Conservation (phyloP, 2,888 invertebrate genomes). For the Pantelozetes paolii region DNA sequence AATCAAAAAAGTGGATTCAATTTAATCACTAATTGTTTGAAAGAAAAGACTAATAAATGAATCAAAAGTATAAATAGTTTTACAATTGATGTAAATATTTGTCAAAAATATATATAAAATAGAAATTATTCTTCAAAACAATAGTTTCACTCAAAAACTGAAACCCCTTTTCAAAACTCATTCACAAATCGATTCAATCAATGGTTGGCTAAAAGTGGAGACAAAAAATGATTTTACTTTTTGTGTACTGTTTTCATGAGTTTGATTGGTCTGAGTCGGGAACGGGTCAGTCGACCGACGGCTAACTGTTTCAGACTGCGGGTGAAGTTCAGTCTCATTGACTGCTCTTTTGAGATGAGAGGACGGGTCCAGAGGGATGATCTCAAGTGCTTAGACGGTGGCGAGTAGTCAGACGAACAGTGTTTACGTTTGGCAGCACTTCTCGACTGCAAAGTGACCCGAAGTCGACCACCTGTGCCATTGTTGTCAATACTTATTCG, state of each 20-base stretch:
- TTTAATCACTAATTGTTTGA: no score
- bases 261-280: conserved; percentile 7
- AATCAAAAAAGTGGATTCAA: no score
- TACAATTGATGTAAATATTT: no score
- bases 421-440: neutral
- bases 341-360: neutral
- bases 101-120: no score
- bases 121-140: no score
- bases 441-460: neutral
- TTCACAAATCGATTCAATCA: no score
- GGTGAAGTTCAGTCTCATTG: neutral
- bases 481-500: neutral
- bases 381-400: conserved; percentile 7
- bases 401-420: conserved; percentile 7
- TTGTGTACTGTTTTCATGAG: neutral
- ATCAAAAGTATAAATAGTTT: no score
- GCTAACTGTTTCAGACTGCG: conserved; percentile 6
- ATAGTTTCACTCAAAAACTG: no score
- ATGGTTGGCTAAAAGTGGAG: no score
- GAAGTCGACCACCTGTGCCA: neutral
- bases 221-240: no score
- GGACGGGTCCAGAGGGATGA: conserved; percentile 3
- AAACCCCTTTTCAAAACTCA: no score
- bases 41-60: no score
- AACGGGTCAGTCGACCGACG: conserved; percentile 5